Evolutionary conservation across 2,888 invertebrate genomes (phyloP).

Genomic region (Cinara cedri): DNA sequence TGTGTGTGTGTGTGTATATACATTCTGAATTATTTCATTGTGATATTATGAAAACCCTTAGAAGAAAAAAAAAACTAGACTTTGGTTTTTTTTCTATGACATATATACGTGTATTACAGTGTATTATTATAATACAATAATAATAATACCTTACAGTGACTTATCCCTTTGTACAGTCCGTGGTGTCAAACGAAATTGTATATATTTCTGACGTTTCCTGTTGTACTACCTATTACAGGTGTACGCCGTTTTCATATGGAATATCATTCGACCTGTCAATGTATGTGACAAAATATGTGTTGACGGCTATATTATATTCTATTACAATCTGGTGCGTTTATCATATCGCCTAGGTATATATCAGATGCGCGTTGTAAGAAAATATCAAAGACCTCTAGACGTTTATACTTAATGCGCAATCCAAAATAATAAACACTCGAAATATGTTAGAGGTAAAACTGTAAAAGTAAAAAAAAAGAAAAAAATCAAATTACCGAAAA

Average conservation of each 20-base stretch:
- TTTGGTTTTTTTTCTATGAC: neutral
- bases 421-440: neutral
- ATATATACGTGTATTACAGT: neutral
- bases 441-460: neutral
- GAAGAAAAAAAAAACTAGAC: neutral
- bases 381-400: neutral
- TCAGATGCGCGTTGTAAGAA: too few species aligned
- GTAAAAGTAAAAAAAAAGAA: too few species aligned
- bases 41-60: neutral
- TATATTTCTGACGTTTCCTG: constrained; percentile 49
- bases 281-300: constrained; percentile 5
- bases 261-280: constrained; percentile 36
- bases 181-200: constrained; percentile 36
- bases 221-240: too few species aligned
- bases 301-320: neutral
- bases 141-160: constrained; percentile 14
- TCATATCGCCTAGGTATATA: neutral
- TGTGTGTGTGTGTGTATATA: neutral
- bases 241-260: constrained; percentile 33
- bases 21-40: constrained; percentile 25
- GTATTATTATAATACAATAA: too few species aligned
- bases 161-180: constrained; percentile 19
- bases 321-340: constrained; percentile 1
- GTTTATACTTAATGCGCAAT: too few species aligned
- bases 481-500: too few species aligned